A percentile compares a stretch with the other conserved stretches of the same genome.
These are phyloP conservation scores for Taurulus bubalis DNA, from an alignment of 2,113 vertebrate genomes.

Conservation along the genomic window DNA sequence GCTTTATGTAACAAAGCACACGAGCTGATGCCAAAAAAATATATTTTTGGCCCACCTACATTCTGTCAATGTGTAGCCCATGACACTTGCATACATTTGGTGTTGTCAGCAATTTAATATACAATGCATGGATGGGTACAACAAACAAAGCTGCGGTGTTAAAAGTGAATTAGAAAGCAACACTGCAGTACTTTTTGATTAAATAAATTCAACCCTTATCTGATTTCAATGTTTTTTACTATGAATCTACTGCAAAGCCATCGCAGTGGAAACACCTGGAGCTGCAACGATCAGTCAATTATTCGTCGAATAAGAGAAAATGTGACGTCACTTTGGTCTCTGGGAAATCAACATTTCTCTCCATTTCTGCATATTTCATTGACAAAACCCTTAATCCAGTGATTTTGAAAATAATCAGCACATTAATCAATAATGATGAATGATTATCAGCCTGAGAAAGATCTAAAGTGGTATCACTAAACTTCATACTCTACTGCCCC, in stretches of 20 bases:
- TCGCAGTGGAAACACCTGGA: neutral
- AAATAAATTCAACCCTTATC: neutral
- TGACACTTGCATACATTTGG: neutral
- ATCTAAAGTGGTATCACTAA: neutral
- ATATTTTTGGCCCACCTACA: neutral
- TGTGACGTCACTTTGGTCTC: neutral
- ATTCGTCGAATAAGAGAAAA: neutral
- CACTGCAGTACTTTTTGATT: neutral
- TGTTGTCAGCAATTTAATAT: conserved; percentile 6
- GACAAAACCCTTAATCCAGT: neutral
- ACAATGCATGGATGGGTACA: neutral
- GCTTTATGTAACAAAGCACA: conserved; percentile 22
- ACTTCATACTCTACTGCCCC: neutral
- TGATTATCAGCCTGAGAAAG: neutral
- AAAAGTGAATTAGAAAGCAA: conserved; percentile 2
- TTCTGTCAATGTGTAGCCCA: neutral
- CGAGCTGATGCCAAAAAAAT: neutral
- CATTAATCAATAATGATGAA: neutral
- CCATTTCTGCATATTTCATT: neutral
- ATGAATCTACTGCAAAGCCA: neutral
- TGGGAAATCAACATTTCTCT: no score
- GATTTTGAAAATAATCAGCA: neutral
- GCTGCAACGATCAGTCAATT: neutral
- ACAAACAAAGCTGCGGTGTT: conserved; percentile 1
- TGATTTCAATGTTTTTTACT: neutral